phyloP scores from a whole-genome alignment of 2,888 invertebrate genomes.

The Embidobia sp. region DNA sequence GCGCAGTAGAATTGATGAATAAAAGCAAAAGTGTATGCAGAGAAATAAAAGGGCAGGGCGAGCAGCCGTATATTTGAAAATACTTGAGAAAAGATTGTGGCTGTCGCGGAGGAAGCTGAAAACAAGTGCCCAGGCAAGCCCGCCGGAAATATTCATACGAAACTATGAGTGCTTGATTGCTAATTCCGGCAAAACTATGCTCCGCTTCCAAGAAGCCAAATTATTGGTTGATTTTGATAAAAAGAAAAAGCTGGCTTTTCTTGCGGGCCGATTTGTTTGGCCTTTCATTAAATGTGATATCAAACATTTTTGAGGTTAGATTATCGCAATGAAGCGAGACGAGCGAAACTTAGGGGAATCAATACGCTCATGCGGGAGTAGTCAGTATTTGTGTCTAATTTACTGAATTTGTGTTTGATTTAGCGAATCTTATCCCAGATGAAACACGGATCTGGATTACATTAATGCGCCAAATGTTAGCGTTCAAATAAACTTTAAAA shows the following conservation, averaged over 20 bases:
- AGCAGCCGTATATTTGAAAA: slow-evolving; percentile 26
- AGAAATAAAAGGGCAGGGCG: slow-evolving; percentile 19
- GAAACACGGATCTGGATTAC: slow-evolving; percentile 20
- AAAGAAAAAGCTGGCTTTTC: not conserved
- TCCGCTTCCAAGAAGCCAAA: no score
- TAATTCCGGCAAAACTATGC: no score
- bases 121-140: no score
- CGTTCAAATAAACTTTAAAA: slow-evolving; percentile 3
- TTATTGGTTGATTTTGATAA: no score
- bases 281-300: slow-evolving; percentile 34
- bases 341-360: slow-evolving; percentile 42
- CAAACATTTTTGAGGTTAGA: slow-evolving; percentile 31
- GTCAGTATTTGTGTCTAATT: slow-evolving; percentile 48
- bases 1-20: slow-evolving; percentile 41
- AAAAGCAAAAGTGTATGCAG: slow-evolving; percentile 43
- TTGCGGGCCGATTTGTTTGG: not conserved
- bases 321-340: slow-evolving; percentile 29
- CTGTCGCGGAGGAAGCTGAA: no score
- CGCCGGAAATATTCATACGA: not conserved
- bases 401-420: slow-evolving; percentile 50
- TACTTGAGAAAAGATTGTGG: not conserved
- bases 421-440: slow-evolving; percentile 39
- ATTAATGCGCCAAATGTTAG: slow-evolving; percentile 16
- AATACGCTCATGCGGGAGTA: slow-evolving; percentile 42
- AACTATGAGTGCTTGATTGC: no score